phyloP scores from a whole-genome alignment of 2,113 vertebrate genomes.

The Notechis scutatus region DNA sequence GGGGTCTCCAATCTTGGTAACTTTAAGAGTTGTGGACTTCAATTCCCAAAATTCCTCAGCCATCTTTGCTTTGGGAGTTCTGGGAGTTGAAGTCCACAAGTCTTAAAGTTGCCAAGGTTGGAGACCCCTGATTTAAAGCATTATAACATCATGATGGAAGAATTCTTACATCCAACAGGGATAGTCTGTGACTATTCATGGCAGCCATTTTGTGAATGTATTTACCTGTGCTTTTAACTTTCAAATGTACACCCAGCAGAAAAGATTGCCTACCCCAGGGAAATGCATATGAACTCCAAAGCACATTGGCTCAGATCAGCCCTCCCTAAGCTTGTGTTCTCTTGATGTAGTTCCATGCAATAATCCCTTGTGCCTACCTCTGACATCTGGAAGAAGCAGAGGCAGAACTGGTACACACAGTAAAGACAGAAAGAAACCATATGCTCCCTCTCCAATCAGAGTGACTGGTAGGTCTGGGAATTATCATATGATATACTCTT shows the following conservation, averaged over 20 bases:
- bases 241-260: background rate
- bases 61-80: too few relatives aligned
- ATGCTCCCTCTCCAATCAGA: background rate
- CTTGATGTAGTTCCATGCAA: background rate
- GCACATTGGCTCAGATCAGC: background rate
- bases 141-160: background rate
- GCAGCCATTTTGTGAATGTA: background rate
- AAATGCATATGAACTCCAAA: background rate
- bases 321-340: background rate
- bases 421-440: background rate
- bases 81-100: too few relatives aligned
- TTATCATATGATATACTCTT: background rate
- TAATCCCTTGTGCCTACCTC: background rate
- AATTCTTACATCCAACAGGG: background rate
- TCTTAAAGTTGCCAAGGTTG: too few relatives aligned
- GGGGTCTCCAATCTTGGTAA: too few relatives aligned
- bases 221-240: background rate
- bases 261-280: background rate
- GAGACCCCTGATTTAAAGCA: too few relatives aligned
- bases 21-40: too few relatives aligned
- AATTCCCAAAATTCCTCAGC: too few relatives aligned
- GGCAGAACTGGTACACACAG: background rate
- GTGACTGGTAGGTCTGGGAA: background rate
- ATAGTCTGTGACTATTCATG: background rate
- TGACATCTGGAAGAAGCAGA: background rate